Percentiles rank a stretch among this genome's conserved stretches.
Conservation (phyloP, 1,140 invertebrate genomes). For the Diorhabda sublineata region DNA sequence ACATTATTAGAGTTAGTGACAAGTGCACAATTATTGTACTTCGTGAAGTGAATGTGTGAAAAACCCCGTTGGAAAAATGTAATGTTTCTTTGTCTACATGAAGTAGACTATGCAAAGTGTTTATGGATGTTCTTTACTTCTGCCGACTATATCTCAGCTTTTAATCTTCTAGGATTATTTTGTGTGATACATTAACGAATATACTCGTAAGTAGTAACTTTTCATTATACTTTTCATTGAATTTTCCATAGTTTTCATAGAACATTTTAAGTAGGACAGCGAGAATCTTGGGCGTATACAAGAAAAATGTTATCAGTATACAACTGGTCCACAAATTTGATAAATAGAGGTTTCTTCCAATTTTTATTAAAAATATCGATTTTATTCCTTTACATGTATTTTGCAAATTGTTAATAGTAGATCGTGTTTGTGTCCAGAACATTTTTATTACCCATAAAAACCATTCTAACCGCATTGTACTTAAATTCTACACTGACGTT, state of each 20-base stretch:
- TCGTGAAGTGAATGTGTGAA: constrained; percentile 13
- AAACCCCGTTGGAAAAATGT: constrained; percentile 19
- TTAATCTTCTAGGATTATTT: constrained; percentile 10
- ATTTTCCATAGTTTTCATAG: constrained; percentile 6
- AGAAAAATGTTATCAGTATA: constrained; percentile 26
- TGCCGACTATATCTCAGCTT: constrained; percentile 7
- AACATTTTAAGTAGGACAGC: constrained; percentile 29
- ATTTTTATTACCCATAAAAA: constrained; percentile 13
- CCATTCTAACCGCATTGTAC: constrained; percentile 15
- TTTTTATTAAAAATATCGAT: constrained; percentile 36
- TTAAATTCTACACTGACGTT: constrained; percentile 13
- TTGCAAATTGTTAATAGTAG: not conserved
- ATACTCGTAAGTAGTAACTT: constrained; percentile 22
- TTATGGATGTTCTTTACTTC: constrained; percentile 16
- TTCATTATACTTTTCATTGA: not conserved
- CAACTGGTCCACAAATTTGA: constrained; percentile 29
- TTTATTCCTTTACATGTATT: constrained; percentile 2
- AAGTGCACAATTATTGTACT: constrained; percentile 9
- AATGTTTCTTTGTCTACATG: constrained; percentile 13
- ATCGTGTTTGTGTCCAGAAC: constrained; percentile 7
- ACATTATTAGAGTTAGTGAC: not conserved
- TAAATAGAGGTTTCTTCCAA: constrained; percentile 22
- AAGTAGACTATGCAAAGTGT: constrained; percentile 21
- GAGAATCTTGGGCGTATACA: constrained; percentile 30
- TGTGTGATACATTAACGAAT: constrained; percentile 21